Base-by-base conservation (phyloP, 2,797 vertebrate genomes). In the Pogoniulus pusillus region DNA sequence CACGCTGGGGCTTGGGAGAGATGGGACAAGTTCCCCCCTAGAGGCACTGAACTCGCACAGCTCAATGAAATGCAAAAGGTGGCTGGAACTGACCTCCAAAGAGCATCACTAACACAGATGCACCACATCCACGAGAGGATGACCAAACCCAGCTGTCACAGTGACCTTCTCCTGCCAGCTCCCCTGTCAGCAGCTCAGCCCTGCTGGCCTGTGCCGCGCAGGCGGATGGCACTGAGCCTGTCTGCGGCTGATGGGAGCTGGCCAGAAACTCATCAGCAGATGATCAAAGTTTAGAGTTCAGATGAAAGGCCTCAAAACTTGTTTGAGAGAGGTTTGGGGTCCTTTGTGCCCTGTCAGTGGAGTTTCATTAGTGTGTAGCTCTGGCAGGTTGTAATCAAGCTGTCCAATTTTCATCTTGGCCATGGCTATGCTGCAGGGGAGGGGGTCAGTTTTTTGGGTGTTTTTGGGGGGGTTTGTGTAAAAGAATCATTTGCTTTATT, bases 341-440 rank as follows among this genome's bases (percentile, higher is more conserved):
- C 70, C 34, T 63, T 32, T 0, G 7, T 89, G 94, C n/a, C 84
- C 91, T 19, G 57, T 7, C 1, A 5, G 39, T 59, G 85, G 85
- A 71, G 90, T 93, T 93, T 57, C 83, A 90, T 87, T 82, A 85
- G 63, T 66, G 53, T 37, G 69, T 59, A 63, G 32, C 83, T 53
- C 3, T 74, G 96, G 81, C 90, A 89, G 82, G 88, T 93, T 92
- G 51, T 95, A 93, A 96, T 95, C 94, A 93, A 89, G 82, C 87
- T 93, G 88, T 89, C 89, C 66, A 27, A 5, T 71, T 93, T 91
- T 88, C 76, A 91, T 83, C 88, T 86, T 16, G 15, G 35, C 62
- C 5, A 17, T 2, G 15, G 77, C 45, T 62, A 1, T 10, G 30
- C 27, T 78, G 65, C 47, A 37, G n/a, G n/a, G n/a, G n/a, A n/a